These are phyloP conservation scores for Latrodectus geometricus DNA, from an alignment of 1,140 invertebrate genomes.

Conservation along the genomic window DNA sequence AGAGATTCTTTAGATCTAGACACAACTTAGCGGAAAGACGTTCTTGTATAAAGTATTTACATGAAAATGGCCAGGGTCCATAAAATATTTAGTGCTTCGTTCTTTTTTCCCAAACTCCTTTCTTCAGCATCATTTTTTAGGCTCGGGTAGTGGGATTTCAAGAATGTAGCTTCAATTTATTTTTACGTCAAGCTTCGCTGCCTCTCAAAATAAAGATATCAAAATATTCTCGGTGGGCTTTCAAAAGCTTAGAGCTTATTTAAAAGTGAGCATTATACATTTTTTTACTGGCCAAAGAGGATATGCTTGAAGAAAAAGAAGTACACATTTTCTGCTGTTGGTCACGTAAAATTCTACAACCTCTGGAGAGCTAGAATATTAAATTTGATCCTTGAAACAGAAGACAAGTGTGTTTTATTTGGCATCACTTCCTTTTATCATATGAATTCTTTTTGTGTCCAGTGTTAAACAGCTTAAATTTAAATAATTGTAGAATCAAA, in stretches of 20 bases:
- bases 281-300: too few relatives aligned
- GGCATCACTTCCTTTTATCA: too few relatives aligned
- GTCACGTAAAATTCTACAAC: too few relatives aligned
- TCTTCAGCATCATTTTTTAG: background rate
- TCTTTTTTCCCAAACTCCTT: background rate
- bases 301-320: too few relatives aligned
- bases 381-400: too few relatives aligned
- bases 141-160: background rate
- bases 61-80: conserved; percentile 12
- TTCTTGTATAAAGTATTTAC: conserved; percentile 11
- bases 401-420: too few relatives aligned
- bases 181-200: background rate
- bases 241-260: background rate
- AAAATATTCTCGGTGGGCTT: background rate
- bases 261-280: background rate
- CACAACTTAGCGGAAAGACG: background rate
- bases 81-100: conserved; percentile 28
- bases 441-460: too few relatives aligned
- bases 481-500: too few relatives aligned
- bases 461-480: too few relatives aligned
- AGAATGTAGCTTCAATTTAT: background rate
- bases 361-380: too few relatives aligned
- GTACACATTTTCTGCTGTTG: too few relatives aligned
- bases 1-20: background rate
- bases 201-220: background rate